phyloP scores from a whole-genome alignment of 2,113 vertebrate species.

The Etheostoma spectabile region DNA sequence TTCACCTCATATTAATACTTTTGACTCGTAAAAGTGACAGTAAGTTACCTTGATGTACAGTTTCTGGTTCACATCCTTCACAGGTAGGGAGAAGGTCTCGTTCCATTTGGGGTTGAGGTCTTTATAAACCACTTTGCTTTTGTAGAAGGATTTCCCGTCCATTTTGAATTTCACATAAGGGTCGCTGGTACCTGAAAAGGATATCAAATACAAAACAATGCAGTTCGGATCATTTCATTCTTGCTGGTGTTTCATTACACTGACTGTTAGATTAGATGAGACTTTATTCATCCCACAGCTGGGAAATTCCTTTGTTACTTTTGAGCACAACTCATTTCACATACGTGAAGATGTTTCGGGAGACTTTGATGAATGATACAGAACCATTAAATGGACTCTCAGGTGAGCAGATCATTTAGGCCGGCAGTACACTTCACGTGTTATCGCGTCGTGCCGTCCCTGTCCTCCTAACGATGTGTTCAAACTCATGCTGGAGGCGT shows the following conservation, averaged over 20 bases:
- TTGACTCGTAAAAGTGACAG: neutral
- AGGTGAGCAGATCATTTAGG: no score
- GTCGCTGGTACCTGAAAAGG: slow-evolving; percentile 93
- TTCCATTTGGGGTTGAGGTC: slow-evolving; percentile 96
- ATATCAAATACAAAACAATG: slow-evolving; percentile 17
- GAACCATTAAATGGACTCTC: no score
- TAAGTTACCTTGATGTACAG: slow-evolving; percentile 91
- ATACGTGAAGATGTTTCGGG: no score
- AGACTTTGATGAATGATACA: no score
- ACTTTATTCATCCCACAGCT: no score
- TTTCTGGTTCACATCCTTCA: slow-evolving; percentile 90
- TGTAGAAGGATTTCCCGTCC: slow-evolving; percentile 96
- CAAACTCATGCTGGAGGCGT: no score
- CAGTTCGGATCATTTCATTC: neutral
- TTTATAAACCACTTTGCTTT: slow-evolving; percentile 96
- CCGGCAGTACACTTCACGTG: no score
- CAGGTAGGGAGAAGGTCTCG: slow-evolving; percentile 92
- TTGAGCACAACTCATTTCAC: no score
- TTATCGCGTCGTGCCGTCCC: no score
- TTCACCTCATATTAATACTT: neutral
- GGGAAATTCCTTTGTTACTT: no score
- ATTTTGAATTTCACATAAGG: slow-evolving; percentile 97
- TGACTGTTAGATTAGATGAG: no score
- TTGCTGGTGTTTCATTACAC: neutral
- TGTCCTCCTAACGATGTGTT: no score